Evolutionary conservation across 2,888 invertebrate genomes (phyloP), one percentile per base, ranked within the genome.

Genomic region (Luffia ferchaultella): DNA sequence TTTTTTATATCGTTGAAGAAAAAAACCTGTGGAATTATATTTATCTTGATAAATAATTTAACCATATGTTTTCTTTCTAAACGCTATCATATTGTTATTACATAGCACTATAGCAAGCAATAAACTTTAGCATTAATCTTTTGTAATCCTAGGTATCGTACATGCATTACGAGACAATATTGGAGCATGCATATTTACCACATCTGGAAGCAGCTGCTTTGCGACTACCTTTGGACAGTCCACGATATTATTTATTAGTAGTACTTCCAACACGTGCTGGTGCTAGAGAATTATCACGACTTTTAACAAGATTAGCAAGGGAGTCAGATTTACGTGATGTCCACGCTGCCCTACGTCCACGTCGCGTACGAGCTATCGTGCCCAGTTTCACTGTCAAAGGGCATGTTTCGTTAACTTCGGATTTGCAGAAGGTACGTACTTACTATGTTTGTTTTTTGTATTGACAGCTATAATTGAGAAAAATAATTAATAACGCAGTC

Each of bases 331-430:
- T 95, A 48, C 86, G 90, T 2, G 83, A 88, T 53, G 87, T 95
- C 51, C 87, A 92, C 57, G 85, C 86, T 40, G 88, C 89, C 54
- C 68, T 94, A 52, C 87, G 88, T 53, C 88, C 89, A 1, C 88
- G 89, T 20, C 89, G 90, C 69, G 91, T 94, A 15, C 87, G 88
- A 58, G 93, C 93, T 1, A 87, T 90, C 20, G 90, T 95, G 53
- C 94, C 94, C 0, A 92, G 92, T 61, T 94, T 94, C 65, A 90
- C 86, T 68, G 85, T 93, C 18, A 90, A 91, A 55, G 93, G 93
- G 46, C 91, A 91, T 60, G 89, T 93, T 57, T 89, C 90, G 47
- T 79, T 95, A 48, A 93, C 93, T n/a, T 89, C 91, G 49, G 90
- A 91, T 62, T 82, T 95, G 54, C 92, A 93, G 70, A 90, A 90